A percentile compares a stretch with the other conserved stretches of the same genome.
Evolutionary conservation across 2,797 vertebrate species (phyloP).

Genomic region (Catostomus latipinnis): DNA sequence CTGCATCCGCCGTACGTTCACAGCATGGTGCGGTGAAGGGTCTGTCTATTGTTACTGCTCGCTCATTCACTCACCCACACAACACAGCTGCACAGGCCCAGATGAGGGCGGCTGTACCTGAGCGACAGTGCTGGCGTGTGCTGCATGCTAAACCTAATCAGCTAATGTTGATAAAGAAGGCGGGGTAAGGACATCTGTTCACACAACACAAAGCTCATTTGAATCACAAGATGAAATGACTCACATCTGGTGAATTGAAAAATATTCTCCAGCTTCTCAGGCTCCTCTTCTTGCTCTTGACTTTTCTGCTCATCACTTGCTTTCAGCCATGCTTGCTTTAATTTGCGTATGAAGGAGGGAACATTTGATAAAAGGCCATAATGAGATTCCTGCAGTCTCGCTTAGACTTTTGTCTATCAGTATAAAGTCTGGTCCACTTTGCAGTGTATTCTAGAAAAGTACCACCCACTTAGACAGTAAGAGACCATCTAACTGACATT

Average conservation of each 20-base stretch:
- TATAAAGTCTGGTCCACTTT: background rate
- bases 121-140: conserved; percentile 77
- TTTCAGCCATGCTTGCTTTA: conserved; percentile 78
- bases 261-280: conserved; percentile 65
- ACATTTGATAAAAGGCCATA: conserved; percentile 66
- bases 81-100: conserved; percentile 79
- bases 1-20: conserved; percentile 9
- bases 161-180: conserved; percentile 87
- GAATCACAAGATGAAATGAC: conserved; percentile 85
- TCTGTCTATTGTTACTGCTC: conserved; percentile 46
- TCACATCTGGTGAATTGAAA: conserved; percentile 85
- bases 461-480: too few species aligned
- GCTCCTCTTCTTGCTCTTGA: conserved; percentile 42
- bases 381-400: conserved; percentile 63
- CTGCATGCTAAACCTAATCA: conserved; percentile 85
- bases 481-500: too few species aligned
- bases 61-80: conserved; percentile 63
- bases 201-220: conserved; percentile 85
- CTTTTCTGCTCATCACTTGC: conserved; percentile 43
- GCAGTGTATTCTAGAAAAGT: too few species aligned
- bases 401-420: background rate
- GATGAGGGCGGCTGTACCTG: conserved; percentile 84
- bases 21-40: conserved; percentile 31
- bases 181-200: conserved; percentile 85
- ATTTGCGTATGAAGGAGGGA: conserved; percentile 68